Percentiles rank a stretch among this genome's conserved stretches.
These are phyloP conservation scores for Nineta flava DNA, from an alignment of 2,888 invertebrate genomes.

Conservation along the genomic window DNA sequence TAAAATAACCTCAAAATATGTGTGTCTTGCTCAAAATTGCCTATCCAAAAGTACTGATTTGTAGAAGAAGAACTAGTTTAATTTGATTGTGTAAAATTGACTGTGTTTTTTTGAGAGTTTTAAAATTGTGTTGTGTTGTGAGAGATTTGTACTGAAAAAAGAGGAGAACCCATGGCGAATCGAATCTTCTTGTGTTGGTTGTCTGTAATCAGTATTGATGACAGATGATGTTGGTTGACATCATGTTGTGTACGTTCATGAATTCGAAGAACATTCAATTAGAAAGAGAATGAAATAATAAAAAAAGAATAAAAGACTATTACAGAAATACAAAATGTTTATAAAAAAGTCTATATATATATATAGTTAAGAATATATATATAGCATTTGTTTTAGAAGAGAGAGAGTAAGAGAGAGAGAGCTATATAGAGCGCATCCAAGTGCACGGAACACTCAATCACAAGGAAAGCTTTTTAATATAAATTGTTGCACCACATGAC, in stretches of 20 bases:
- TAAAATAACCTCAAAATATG: no score
- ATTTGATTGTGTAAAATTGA: no score
- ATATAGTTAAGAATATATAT: not conserved
- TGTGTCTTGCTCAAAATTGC: no score
- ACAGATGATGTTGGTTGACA: no score
- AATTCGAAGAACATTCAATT: slow-evolving; percentile 3
- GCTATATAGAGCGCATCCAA: slow-evolving; percentile 1
- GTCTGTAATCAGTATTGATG: no score
- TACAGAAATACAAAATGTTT: not conserved
- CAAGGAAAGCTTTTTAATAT: slow-evolving; percentile 1
- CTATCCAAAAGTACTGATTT: no score
- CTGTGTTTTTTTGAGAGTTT: no score
- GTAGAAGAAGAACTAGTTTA: no score
- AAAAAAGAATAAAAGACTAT: not conserved
- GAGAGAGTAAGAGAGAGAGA: slow-evolving; percentile 2
- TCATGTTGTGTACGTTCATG: slow-evolving; percentile 4
- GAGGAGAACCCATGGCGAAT: no score
- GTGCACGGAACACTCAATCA: slow-evolving; percentile 3
- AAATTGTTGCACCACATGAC: not conserved
- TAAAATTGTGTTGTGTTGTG: no score
- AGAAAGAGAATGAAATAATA: not conserved
- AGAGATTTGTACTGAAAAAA: no score
- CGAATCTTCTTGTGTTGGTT: no score
- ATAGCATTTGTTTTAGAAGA: not conserved
- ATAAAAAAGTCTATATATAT: not conserved